Percentiles rank a stretch among this genome's conserved stretches.
phyloP scores from a whole-genome alignment of 2,888 invertebrate species.

The Trachelus troglodyta region DNA sequence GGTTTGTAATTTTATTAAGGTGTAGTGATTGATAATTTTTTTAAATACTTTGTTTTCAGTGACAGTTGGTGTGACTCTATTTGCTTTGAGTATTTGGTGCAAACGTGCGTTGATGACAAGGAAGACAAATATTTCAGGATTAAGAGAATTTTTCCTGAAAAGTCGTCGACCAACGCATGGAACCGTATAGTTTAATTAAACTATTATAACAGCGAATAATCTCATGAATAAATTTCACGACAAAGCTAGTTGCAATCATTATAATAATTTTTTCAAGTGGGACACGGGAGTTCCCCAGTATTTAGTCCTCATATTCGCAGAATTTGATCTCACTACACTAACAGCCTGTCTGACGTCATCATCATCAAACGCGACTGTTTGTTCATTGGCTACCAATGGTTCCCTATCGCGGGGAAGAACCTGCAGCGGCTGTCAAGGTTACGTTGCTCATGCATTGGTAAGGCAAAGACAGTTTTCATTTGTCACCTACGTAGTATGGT shows the following conservation, averaged over 20 bases:
- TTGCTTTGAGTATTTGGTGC: slow-evolving; percentile 16
- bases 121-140: slow-evolving; percentile 9
- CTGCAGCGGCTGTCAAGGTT: slow-evolving; percentile 5
- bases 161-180: neutral
- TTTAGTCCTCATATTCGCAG: neutral
- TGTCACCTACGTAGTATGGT: neutral
- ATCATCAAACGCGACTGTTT: neutral
- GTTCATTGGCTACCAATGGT: neutral
- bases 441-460: neutral
- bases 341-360: neutral
- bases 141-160: neutral
- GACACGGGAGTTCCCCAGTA: neutral
- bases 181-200: neutral
- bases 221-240: neutral
- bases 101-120: slow-evolving; percentile 9
- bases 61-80: slow-evolving; percentile 5
- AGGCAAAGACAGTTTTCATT: neutral
- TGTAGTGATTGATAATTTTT: neutral
- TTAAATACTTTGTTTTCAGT: slow-evolving; percentile 1
- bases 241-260: neutral
- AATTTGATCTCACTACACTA: neutral
- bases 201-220: neutral
- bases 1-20: slow-evolving; percentile 7
- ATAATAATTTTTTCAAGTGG: neutral
- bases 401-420: slow-evolving; percentile 33